Percentiles rank a stretch among this genome's conserved stretches.
phyloP scores from a whole-genome alignment of 1,140 invertebrate species.

The Triops longicaudatus region DNA sequence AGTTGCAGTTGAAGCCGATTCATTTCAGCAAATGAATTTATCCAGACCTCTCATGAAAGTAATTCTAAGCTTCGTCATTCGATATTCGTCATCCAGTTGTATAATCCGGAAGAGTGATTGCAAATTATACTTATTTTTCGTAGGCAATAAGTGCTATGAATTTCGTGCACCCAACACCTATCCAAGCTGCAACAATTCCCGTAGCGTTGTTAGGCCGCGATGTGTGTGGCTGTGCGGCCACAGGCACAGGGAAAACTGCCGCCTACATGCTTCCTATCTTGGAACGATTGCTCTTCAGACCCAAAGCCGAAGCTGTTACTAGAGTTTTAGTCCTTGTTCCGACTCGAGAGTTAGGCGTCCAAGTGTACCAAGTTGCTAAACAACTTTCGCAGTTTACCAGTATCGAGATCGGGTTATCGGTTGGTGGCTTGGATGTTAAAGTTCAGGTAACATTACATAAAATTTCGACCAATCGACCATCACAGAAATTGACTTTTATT shows the following conservation, averaged over 20 bases:
- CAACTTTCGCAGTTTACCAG: slow-evolving; percentile 81
- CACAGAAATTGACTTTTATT: slow-evolving; percentile 24
- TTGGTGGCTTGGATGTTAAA: slow-evolving; percentile 90
- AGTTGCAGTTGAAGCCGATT: slow-evolving; percentile 54
- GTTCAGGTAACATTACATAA: slow-evolving; percentile 52
- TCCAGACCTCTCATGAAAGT: slow-evolving; percentile 78
- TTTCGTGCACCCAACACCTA: slow-evolving; percentile 89
- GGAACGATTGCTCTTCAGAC: slow-evolving; percentile 77
- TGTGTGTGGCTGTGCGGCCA: slow-evolving; percentile 92
- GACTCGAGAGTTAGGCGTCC: slow-evolving; percentile 90
- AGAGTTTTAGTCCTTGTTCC: slow-evolving; percentile 89
- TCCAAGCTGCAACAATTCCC: slow-evolving; percentile 90
- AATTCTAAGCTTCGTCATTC: slow-evolving; percentile 30
- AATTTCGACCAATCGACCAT: no score
- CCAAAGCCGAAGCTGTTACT: slow-evolving; percentile 34
- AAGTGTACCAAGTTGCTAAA: slow-evolving; percentile 88
- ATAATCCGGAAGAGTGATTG: background rate
- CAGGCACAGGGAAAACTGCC: slow-evolving; percentile 96
- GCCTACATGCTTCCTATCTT: slow-evolving; percentile 97
- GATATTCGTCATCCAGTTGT: background rate
- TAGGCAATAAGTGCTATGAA: slow-evolving; percentile 76
- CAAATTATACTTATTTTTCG: slow-evolving; percentile 28
- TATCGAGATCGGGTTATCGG: slow-evolving; percentile 70
- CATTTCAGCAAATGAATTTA: slow-evolving; percentile 89
- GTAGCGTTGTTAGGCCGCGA: slow-evolving; percentile 81